Evolutionary conservation across 1,140 invertebrate species (phyloP), one percentile per base, ranked within the genome.

Genomic region (Aricia agestis): DNA sequence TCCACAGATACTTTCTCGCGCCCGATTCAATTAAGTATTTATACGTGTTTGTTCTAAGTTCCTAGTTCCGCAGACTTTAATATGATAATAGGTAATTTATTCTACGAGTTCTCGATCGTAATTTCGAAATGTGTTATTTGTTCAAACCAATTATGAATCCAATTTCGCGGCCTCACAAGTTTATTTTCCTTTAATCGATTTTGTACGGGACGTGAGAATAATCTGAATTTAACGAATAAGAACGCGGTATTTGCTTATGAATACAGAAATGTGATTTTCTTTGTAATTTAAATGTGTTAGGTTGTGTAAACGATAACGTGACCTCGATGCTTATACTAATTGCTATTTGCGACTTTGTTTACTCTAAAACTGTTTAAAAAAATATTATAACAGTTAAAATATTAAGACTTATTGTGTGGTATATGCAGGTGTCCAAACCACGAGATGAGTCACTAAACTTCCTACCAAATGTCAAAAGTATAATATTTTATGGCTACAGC

Each of bases 141-240:
- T 59, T 17, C 58, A 18, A 63, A 25, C 59, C 59, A 63, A 63
- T 63, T 63, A 63, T 63, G 19, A 63, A 63, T 63, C 59, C 19
- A 63, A 63, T 63, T 63, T 63, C 19, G 59, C 59, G 19, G 59
- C 18, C 59, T 25, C 19, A 25, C 18, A 63, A 63, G 59, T 63
- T 63, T 63, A 63, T 63, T 63, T 63, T 63, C n/a, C 59, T 19
- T 63, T 63, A 63, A 63, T 63, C 59, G 19, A 63, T 63, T 18
- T 63, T 63, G 59, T 19, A 18, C 10, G 59, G 25, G 59, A 63
- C 59, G 59, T 63, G 59, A 63, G 59, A 63, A 63, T 63, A 63
- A 63, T 63, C 59, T 63, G 18, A 63, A 63, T 63, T 19, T 18
- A 63, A 63, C 19, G 59, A 63, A 19, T 63, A 25, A 19, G 17